Evolutionary conservation across 2,113 vertebrate species (phyloP).

Genomic region (Diphyllodes magnificus): DNA sequence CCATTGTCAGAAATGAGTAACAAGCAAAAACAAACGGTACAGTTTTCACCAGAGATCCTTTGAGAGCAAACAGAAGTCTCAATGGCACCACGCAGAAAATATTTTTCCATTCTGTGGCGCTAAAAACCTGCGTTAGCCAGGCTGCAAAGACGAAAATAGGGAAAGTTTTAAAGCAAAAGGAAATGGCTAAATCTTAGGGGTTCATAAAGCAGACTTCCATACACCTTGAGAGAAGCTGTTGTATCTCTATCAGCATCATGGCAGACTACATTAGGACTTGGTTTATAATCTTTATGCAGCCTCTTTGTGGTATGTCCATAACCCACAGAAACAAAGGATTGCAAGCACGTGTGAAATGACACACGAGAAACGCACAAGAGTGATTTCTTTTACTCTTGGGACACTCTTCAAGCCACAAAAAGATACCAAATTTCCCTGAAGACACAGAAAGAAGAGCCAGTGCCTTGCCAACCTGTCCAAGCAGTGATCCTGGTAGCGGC

Average conservation of each 20-base stretch:
- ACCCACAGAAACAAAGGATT: accelerated
- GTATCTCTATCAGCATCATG: not conserved
- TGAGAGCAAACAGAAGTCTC: not conserved
- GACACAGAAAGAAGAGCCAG: not conserved
- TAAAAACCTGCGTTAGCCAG: not conserved
- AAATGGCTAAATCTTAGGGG: not conserved
- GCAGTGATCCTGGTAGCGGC: conserved; percentile 83
- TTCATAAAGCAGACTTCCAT: not conserved
- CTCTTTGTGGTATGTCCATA: accelerated
- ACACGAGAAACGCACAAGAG: accelerated
- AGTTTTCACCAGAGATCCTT: not conserved
- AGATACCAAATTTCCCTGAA: not conserved
- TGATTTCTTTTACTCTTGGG: not conserved
- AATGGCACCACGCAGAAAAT: not conserved
- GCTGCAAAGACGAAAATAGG: not conserved
- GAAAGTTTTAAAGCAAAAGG: not conserved
- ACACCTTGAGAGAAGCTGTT: not conserved
- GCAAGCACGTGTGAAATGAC: accelerated
- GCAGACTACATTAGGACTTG: not conserved
- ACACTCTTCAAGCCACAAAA: not conserved
- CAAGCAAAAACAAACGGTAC: not conserved
- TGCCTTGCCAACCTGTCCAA: conserved; percentile 72
- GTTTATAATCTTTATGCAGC: not conserved
- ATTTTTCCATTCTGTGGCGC: not conserved
- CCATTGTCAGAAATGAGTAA: not conserved